A percentile compares a stretch with the other conserved stretches of the same genome.
phyloP scores from a whole-genome alignment of 2,888 invertebrate genomes.

The Acanthosepion esculentum region DNA sequence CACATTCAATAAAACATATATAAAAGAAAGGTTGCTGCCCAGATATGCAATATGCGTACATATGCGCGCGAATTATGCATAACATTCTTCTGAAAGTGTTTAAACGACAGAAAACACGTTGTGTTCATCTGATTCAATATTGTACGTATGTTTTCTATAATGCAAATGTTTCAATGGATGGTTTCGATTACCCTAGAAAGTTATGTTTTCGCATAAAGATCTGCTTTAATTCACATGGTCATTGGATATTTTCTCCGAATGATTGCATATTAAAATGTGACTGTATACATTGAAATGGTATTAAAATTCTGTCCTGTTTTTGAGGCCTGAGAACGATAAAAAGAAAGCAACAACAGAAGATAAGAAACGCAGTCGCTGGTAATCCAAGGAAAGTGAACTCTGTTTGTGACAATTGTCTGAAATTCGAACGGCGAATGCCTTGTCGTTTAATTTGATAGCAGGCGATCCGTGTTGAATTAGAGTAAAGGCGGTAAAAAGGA shows the following conservation, averaged over 20 bases:
- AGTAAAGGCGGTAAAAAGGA: too few relatives aligned
- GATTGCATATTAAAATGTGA: not conserved
- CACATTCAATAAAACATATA: too few relatives aligned
- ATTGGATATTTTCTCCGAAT: not conserved
- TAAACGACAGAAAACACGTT: too few relatives aligned
- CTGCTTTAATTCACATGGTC: not conserved
- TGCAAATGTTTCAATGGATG: too few relatives aligned
- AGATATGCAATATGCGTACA: too few relatives aligned
- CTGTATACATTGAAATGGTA: not conserved
- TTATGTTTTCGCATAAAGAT: too few relatives aligned
- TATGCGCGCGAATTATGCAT: too few relatives aligned
- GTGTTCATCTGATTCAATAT: too few relatives aligned
- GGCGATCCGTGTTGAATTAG: not conserved
- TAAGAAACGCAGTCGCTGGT: not conserved
- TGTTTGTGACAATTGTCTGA: not conserved
- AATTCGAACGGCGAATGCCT: not conserved
- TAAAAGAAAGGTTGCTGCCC: too few relatives aligned
- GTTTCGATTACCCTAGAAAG: too few relatives aligned
- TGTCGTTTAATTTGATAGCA: conserved; percentile 6
- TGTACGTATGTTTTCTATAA: too few relatives aligned
- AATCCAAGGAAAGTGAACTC: not conserved
- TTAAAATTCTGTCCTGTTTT: not conserved
- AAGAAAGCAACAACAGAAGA: not conserved
- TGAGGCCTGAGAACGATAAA: not conserved
- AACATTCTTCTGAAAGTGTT: too few relatives aligned